Evolutionary conservation across 2,113 vertebrate genomes (phyloP).

Genomic region (Acrocephalus arundinaceus): DNA sequence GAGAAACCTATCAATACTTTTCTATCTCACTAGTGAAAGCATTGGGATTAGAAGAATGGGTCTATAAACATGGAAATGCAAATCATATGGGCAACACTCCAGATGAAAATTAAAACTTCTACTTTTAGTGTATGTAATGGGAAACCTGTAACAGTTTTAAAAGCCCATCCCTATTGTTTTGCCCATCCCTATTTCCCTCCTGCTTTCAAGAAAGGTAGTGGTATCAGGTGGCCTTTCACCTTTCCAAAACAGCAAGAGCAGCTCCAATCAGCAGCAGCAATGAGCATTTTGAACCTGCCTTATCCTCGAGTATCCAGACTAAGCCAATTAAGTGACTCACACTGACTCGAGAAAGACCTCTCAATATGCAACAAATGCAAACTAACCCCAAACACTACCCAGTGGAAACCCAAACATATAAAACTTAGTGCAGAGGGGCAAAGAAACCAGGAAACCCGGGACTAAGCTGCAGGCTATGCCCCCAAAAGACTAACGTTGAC

Average conservation of each 20-base stretch:
- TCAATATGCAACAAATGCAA: background rate
- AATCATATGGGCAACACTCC: background rate
- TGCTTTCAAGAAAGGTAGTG: background rate
- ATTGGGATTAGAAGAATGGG: background rate
- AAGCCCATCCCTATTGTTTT: background rate
- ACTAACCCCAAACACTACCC: background rate
- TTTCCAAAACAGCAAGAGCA: background rate
- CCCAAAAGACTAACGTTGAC: background rate
- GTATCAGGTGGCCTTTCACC: background rate
- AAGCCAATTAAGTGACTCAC: background rate
- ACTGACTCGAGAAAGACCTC: background rate
- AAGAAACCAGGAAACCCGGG: background rate
- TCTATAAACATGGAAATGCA: background rate
- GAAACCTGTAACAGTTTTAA: background rate
- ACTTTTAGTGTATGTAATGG: background rate
- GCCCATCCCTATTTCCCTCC: background rate
- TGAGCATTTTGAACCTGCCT: background rate
- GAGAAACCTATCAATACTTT: background rate
- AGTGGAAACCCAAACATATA: background rate
- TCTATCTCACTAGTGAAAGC: background rate
- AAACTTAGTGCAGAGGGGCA: background rate
- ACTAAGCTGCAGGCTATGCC: background rate
- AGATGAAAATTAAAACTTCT: background rate
- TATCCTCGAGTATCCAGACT: background rate
- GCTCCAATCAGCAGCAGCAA: background rate